These are phyloP conservation scores for Corythornis cristatus DNA, from an alignment of 2,113 vertebrate genomes.

Conservation along the genomic window DNA sequence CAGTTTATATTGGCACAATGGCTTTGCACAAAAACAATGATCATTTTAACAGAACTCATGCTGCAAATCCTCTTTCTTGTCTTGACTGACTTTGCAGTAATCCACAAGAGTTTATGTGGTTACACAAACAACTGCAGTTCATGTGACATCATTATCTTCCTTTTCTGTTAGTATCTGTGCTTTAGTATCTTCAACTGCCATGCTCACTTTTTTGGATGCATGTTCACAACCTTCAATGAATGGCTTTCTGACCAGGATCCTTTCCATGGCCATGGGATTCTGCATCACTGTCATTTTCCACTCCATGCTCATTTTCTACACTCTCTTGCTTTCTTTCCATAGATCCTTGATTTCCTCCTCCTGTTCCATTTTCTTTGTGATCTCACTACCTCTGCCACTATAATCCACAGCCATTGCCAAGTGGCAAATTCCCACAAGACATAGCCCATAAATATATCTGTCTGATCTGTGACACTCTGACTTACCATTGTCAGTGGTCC, in stretches of 20 bases:
- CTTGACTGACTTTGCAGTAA: background rate
- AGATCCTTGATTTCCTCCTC: background rate
- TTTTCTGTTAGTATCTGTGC: background rate
- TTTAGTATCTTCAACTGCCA: background rate
- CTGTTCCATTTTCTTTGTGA: background rate
- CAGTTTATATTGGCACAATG: background rate
- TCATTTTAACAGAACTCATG: background rate
- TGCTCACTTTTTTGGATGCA: background rate
- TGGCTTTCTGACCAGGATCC: background rate
- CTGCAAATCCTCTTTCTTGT: background rate
- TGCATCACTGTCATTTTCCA: background rate
- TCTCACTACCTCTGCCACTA: background rate
- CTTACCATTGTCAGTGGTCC: background rate
- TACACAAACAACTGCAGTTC: background rate
- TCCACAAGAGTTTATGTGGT: background rate
- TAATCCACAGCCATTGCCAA: background rate
- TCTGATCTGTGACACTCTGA: background rate
- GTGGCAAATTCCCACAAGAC: background rate
- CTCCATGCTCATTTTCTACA: background rate
- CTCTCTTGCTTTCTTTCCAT: background rate
- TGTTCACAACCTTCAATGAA: accelerated
- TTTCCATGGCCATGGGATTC: background rate
- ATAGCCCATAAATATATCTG: accelerated
- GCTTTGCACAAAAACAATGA: background rate
- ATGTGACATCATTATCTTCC: background rate